Evolutionary conservation across 2,113 vertebrate genomes (phyloP), one percentile per base, ranked within the genome.

Genomic region (Psilopsiagon aymara): DNA sequence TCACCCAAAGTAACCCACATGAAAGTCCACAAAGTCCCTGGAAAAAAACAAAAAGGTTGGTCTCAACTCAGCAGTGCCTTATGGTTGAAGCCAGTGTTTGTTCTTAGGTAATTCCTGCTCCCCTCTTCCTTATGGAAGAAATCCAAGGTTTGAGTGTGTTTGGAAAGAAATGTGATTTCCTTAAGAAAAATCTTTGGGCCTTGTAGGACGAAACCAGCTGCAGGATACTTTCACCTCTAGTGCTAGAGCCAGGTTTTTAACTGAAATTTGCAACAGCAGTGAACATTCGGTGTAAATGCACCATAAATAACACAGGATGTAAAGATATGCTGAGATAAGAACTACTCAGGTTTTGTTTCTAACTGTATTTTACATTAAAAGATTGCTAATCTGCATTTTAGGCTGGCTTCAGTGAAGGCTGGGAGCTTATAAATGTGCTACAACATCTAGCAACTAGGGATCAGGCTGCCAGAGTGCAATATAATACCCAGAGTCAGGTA

Each of bases 401-500:
- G 69, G 51, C 18, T 43, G 21, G n/a, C 57, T 53, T 37, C 44
- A 19, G 69, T 37, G 74, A 75, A 81, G 94, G 78, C 82, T 64
- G 59, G 67, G 44, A 79, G 49, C 92, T 93, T 46, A 28, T 4
- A 88, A 86, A 94, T 80, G 86, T 37, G 90, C 90, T 79, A 21
- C 67, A 75, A 21, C 78, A 73, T 41, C 69, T 64, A 75, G 49
- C 78, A 92, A 14, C 66, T 69, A 28, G 53, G 49, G 92, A n/a
- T 95, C 92, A 59, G 64, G 92, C 90, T 96, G 90, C 90, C 86
- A 80, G 88, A 53, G 75, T 53, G 95, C 88, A 93, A 92, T 4
- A 6, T 43, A 76, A 95, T 43, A 75, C 59, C 67, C 37, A 28
- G 68, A 82, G 75, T 83, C 31, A 2, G 75, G 90, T 92, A 94